phyloP scores from a whole-genome alignment of 2,888 invertebrate genomes.

The Tiphia femorata region DNA sequence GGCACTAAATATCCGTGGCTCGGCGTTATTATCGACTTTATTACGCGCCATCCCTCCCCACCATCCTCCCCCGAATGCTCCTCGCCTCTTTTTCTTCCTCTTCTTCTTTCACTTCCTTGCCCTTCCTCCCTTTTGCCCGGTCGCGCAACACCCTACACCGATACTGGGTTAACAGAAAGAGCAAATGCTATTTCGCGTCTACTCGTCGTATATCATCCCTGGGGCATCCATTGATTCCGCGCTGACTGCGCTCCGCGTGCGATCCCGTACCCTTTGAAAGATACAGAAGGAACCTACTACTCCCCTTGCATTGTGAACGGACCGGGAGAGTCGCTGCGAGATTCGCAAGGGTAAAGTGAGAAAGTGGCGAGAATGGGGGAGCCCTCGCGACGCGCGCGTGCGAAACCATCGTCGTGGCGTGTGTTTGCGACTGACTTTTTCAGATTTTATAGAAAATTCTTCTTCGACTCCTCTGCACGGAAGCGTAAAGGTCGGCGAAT shows the following conservation, averaged over 20 bases:
- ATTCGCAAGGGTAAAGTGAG: too few relatives aligned
- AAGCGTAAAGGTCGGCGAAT: too few relatives aligned
- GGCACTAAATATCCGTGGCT: slow-evolving; percentile 63
- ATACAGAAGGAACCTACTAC: not conserved
- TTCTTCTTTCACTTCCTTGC: not conserved
- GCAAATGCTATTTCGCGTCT: slow-evolving; percentile 58
- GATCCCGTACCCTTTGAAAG: not conserved
- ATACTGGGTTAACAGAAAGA: slow-evolving; percentile 61
- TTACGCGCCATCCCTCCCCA: slow-evolving; percentile 2
- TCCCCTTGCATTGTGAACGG: too few relatives aligned
- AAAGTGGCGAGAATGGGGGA: too few relatives aligned
- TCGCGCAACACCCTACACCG: slow-evolving; percentile 30
- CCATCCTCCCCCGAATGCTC: not conserved
- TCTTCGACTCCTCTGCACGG: too few relatives aligned
- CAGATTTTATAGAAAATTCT: too few relatives aligned
- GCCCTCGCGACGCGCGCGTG: too few relatives aligned
- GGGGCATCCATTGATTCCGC: slow-evolving; percentile 58
- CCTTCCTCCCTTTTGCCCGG: not conserved
- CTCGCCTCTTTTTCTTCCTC: not conserved
- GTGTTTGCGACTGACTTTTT: too few relatives aligned
- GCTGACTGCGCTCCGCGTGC: slow-evolving; percentile 10
- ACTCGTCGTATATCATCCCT: slow-evolving; percentile 59
- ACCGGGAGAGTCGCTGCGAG: too few relatives aligned
- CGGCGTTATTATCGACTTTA: slow-evolving; percentile 63
- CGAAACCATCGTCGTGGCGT: too few relatives aligned